Evolutionary conservation across 2,888 invertebrate genomes (phyloP).

Genomic region (Drepanosiphum platanoidis): DNA sequence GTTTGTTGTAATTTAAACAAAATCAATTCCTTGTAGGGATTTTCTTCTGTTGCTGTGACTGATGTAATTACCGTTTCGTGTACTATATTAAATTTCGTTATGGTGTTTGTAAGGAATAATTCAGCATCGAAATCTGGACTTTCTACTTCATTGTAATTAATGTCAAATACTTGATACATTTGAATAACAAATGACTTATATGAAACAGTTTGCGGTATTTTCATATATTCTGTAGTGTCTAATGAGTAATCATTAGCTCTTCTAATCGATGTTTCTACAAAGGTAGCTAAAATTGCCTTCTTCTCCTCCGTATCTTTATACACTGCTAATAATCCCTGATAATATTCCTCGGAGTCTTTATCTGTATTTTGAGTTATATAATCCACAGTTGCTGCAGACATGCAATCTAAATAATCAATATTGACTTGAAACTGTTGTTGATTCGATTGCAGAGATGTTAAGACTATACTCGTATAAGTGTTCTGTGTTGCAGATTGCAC

Average conservation of each 20-base stretch:
- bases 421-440: neutral
- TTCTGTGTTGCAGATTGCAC: neutral
- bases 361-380: neutral
- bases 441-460: neutral
- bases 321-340: rapidly evolving
- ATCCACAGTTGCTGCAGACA: neutral
- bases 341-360: neutral
- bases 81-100: neutral
- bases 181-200: neutral
- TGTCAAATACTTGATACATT: neutral
- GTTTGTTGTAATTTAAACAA: neutral
- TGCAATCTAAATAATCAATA: neutral
- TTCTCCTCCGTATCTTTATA: neutral
- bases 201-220: neutral
- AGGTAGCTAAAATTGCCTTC: neutral
- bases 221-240: neutral
- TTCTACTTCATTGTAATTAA: neutral
- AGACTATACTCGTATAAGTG: neutral
- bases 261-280: neutral
- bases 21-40: neutral
- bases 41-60: neutral
- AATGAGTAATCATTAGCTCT: neutral
- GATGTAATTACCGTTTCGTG: neutral
- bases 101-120: neutral
- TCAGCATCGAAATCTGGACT: neutral